Conservation (phyloP, 2,113 vertebrate species). For the Coryphaenoides rupestris region DNA sequence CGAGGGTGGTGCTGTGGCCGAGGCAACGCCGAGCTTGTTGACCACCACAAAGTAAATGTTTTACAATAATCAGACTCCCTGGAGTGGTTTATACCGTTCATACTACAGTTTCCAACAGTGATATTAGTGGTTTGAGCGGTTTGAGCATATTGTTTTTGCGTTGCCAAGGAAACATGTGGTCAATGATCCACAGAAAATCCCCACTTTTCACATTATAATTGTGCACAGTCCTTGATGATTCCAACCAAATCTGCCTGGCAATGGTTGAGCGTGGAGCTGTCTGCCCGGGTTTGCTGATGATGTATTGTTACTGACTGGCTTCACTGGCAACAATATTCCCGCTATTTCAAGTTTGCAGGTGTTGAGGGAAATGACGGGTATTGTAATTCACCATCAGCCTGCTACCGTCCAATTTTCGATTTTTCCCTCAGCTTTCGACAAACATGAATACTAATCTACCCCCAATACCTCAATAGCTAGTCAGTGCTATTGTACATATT, state of each 20-base stretch:
- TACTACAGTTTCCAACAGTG: too few species aligned
- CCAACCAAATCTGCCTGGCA: constrained; percentile 40
- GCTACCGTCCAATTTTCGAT: constrained; percentile 26
- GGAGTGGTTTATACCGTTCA: too few species aligned
- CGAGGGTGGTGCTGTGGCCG: too few species aligned
- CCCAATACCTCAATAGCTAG: constrained; percentile 8
- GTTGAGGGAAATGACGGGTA: constrained; percentile 47
- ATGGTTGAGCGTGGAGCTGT: constrained; percentile 37
- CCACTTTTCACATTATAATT: constrained; percentile 29
- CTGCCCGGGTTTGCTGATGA: constrained; percentile 42
- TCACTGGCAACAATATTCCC: constrained; percentile 25
- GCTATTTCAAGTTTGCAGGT: constrained; percentile 39
- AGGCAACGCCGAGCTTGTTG: too few species aligned
- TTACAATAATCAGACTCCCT: too few species aligned
- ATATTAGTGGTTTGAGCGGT: too few species aligned
- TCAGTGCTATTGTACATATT: background rate
- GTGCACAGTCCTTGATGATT: constrained; percentile 43
- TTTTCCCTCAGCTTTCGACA: constrained; percentile 3
- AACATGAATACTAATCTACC: constrained; percentile 14
- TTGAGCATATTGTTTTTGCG: too few species aligned
- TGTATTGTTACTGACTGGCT: constrained; percentile 34
- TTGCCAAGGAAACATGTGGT: too few species aligned
- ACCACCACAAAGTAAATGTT: too few species aligned
- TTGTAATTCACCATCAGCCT: constrained; percentile 33
- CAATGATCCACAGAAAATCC: background rate